A percentile compares a stretch with the other conserved stretches of the same genome.
Conservation (phyloP, 2,797 vertebrate genomes). For the Myotis pilosus region DNA sequence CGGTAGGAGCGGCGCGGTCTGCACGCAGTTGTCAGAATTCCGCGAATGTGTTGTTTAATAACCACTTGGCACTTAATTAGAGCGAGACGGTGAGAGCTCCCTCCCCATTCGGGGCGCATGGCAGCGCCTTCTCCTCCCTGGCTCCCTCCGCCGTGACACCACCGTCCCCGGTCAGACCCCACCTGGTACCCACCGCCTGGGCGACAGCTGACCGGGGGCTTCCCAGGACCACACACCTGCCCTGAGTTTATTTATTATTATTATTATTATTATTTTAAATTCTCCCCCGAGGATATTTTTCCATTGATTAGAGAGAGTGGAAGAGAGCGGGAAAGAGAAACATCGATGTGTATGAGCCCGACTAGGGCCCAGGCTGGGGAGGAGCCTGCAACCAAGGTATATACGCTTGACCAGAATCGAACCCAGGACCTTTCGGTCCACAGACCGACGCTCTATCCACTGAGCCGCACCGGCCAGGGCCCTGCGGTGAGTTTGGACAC, state of each 20-base stretch:
- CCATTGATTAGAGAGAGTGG: too few species aligned
- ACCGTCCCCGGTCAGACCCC: background rate
- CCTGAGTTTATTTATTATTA: background rate
- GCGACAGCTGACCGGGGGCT: too few species aligned
- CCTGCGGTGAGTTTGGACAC: background rate
- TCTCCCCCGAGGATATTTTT: too few species aligned
- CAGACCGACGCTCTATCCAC: too few species aligned
- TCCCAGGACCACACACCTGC: rapidly evolving
- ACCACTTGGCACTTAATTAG: constrained; percentile 75
- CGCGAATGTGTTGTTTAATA: constrained; percentile 75
- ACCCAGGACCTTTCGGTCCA: too few species aligned
- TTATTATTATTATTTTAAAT: too few species aligned
- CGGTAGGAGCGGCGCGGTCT: constrained; percentile 44
- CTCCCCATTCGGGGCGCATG: constrained; percentile 8
- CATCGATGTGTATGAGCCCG: too few species aligned
- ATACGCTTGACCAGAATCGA: too few species aligned
- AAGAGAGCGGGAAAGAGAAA: too few species aligned
- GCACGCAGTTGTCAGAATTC: constrained; percentile 71
- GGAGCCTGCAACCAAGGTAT: too few species aligned
- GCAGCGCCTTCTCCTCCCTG: background rate
- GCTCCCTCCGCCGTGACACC: background rate
- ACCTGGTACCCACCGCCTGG: background rate
- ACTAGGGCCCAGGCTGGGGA: too few species aligned
- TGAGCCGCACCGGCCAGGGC: too few species aligned
- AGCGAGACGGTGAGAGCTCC: constrained; percentile 47